Evolutionary conservation across 2,113 vertebrate genomes (phyloP), one percentile per base, ranked within the genome.

Genomic region (Lota lota): DNA sequence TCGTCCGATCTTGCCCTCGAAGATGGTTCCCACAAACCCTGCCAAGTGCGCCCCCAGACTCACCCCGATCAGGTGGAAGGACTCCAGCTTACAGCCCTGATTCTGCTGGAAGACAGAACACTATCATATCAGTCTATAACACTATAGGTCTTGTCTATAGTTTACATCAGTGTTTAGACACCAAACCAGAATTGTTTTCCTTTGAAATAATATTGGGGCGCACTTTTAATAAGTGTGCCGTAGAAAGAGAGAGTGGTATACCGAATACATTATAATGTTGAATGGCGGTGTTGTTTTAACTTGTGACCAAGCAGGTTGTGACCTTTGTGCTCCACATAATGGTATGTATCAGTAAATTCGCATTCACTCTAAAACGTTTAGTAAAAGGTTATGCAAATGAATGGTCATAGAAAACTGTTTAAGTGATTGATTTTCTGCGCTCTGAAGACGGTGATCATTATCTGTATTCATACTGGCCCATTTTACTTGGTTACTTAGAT

Each of bases 21-120:
- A 94, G 56, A 97, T 88, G 8, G 94, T 92, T 56, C 97, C 97
- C 19, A 98, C 94, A 63, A 94, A 92, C 54, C 96, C 97, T 6
- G 92, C 93, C 0, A 97, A 95, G 0, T 99, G 97, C 0, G 97
- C 96, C 51, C 97, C 97, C 0, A 99, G 92, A 81, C 97, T 99
- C 22, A 98, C 77, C 3, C 97, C 96, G 53, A 99, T 95, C 70
- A 99, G 90, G 87, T 99, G 97, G 78, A 98, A 88, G 2, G 95
- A 95, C 69, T 93, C 87, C n/a, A 91, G 66, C 0, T 85, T 87
- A 63, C 85, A 90, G 57, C 96, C 96, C 20, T 93, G 79, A 22
- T 69, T 81, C 97, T 99, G 83, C 64, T 75, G 10, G 56, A 60
- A 4, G 20, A 60, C 15, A 16, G 5, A 61, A 61, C 6, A 22